phyloP scores from a whole-genome alignment of 92 coral and sea anemone species.

The Phenganax stokvisi region DNA sequence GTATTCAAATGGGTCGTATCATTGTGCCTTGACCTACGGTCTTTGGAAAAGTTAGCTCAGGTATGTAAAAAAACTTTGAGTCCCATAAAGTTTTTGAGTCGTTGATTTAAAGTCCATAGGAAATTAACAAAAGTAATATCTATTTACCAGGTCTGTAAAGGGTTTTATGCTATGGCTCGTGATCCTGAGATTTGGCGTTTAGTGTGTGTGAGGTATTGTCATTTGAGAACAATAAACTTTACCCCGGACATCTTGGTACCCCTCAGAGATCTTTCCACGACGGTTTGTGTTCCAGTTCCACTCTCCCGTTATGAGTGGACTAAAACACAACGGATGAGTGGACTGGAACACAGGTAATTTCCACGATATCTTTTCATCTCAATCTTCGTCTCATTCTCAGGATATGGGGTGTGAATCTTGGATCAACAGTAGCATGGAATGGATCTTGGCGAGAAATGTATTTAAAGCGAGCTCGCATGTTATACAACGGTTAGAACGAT shows the following conservation, averaged over 20 bases:
- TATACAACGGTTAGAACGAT: constrained; percentile 64
- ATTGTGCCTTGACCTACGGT: constrained; percentile 65
- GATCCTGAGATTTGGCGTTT: constrained; percentile 60
- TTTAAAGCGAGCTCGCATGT: constrained; percentile 70
- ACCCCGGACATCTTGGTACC: background rate
- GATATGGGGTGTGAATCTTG: constrained; percentile 85
- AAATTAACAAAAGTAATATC: background rate
- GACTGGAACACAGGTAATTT: too few species aligned
- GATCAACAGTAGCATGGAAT: constrained; percentile 64
- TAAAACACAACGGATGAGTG: too few species aligned
- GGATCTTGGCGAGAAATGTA: constrained; percentile 87
- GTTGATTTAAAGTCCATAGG: too few species aligned
- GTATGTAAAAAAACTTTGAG: constrained; percentile 36
- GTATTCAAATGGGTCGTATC: constrained; percentile 99
- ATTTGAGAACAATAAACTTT: background rate
- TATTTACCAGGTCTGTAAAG: constrained; percentile 69
- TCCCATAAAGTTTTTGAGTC: too few species aligned
- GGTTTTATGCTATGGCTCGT: constrained; percentile 82
- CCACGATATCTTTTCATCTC: too few species aligned
- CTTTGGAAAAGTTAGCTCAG: constrained; percentile 69
- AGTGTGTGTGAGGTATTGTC: constrained; percentile 67
- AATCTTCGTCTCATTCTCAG: constrained; percentile 30
- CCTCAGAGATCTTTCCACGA: background rate
- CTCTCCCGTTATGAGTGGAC: background rate
- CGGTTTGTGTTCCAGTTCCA: background rate